Evolutionary conservation across 1,140 invertebrate species (phyloP).

Genomic region (Drosophila pallidifrons): DNA sequence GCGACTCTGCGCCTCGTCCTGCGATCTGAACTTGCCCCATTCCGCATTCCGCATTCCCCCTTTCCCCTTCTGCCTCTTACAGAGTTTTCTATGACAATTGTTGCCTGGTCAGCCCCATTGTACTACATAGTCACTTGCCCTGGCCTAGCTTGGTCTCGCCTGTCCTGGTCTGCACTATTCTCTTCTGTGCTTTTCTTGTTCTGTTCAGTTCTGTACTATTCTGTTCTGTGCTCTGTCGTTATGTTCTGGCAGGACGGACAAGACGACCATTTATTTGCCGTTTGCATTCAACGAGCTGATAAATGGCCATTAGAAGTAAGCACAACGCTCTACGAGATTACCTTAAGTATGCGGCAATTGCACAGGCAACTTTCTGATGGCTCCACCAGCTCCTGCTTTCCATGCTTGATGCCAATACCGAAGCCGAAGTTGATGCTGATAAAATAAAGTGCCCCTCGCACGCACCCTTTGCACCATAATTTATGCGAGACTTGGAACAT

Average conservation of each 20-base stretch:
- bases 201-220: not conserved
- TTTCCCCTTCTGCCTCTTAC: constrained; percentile 29
- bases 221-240: constrained; percentile 10
- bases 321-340: constrained; percentile 78
- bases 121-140: constrained; percentile 24
- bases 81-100: constrained; percentile 78
- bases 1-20: constrained; percentile 3
- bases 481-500: constrained; percentile 63
- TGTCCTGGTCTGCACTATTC: not conserved
- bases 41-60: not conserved
- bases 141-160: not conserved
- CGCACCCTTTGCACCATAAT: constrained; percentile 71
- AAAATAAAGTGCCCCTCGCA: constrained; percentile 66
- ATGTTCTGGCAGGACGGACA: constrained; percentile 19
- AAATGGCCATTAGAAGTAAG: constrained; percentile 82
- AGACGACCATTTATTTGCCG: constrained; percentile 77
- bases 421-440: constrained; percentile 43
- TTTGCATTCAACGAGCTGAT: constrained; percentile 83
- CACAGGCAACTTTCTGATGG: constrained; percentile 69
- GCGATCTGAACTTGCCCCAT: constrained; percentile 9
- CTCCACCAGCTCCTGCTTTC: not conserved
- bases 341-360: constrained; percentile 83
- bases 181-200: not conserved
- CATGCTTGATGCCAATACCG: constrained; percentile 7
- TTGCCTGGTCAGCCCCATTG: constrained; percentile 70